phyloP scores from a whole-genome alignment of 2,797 vertebrate genomes.

The Dendrocincla fuliginosa region DNA sequence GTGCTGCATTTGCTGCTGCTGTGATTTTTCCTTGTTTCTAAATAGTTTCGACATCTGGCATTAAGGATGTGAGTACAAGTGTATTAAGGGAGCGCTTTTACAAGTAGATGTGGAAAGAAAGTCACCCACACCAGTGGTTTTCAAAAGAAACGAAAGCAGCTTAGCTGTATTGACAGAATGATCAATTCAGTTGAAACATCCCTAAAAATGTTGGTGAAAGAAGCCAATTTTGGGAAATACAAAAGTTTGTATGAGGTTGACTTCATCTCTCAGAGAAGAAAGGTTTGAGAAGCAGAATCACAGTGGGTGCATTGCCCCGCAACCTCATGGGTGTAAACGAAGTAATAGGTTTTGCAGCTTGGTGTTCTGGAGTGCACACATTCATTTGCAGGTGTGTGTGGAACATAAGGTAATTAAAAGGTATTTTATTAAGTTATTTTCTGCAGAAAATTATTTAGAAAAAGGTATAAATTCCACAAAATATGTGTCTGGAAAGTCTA shows the following conservation, averaged over 20 bases:
- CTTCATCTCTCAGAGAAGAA: background rate
- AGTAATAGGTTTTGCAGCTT: background rate
- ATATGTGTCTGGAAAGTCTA: background rate
- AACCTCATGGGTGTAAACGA: background rate
- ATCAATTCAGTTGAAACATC: constrained; percentile 55
- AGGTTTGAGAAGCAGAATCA: background rate
- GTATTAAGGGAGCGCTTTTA: constrained; percentile 56
- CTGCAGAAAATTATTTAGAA: background rate
- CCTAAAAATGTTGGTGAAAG: constrained; percentile 70
- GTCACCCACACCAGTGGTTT: constrained; percentile 59
- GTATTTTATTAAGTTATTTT: background rate
- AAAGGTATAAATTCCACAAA: background rate
- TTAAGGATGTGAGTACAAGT: constrained; percentile 35
- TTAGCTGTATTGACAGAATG: constrained; percentile 58
- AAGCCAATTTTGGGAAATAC: constrained; percentile 60
- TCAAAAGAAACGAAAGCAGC: constrained; percentile 67
- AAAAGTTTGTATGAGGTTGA: constrained; percentile 56
- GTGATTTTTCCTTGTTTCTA: constrained; percentile 36
- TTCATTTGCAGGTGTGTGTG: background rate
- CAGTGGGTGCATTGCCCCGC: background rate
- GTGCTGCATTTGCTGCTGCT: constrained; percentile 34
- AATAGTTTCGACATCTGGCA: constrained; percentile 54
- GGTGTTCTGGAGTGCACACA: background rate
- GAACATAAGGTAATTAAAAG: background rate
- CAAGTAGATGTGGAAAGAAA: constrained; percentile 53